These are phyloP conservation scores for Aquatica leii DNA, from an alignment of 2,888 invertebrate species.

Conservation along the genomic window DNA sequence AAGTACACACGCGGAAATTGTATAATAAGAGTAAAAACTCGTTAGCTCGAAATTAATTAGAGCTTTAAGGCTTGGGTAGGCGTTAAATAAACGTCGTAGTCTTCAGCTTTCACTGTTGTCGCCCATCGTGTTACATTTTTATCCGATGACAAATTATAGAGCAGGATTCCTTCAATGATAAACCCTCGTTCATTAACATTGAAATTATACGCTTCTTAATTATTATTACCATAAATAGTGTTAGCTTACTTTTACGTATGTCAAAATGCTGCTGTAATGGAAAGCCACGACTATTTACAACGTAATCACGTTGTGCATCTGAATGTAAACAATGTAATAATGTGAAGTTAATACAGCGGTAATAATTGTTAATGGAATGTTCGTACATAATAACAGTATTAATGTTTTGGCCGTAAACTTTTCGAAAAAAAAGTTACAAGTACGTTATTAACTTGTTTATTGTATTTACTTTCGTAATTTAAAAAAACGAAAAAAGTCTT, in stretches of 20 bases:
- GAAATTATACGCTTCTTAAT: background rate
- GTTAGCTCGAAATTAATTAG: conserved; percentile 17
- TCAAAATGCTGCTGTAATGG: background rate
- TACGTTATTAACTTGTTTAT: too few species aligned
- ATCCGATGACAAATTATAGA: conserved; percentile 4
- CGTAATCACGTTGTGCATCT: background rate
- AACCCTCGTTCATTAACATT: conserved; percentile 9
- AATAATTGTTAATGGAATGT: conserved; percentile 6
- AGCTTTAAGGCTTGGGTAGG: conserved; percentile 17
- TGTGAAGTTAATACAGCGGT: background rate
- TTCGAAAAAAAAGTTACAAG: too few species aligned
- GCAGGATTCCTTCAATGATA: conserved; percentile 5
- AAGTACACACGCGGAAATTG: background rate
- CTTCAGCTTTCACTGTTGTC: conserved; percentile 21
- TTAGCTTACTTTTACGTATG: background rate
- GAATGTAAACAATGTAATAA: conserved; percentile 9
- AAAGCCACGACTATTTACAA: background rate
- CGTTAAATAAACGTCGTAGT: conserved; percentile 9
- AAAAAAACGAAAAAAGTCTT: too few species aligned
- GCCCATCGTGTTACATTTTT: conserved; percentile 17
- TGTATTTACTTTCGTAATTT: too few species aligned
- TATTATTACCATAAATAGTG: background rate
- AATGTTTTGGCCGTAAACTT: too few species aligned
- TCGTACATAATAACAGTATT: conserved; percentile 3
- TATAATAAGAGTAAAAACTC: conserved; percentile 13